Conservation (phyloP, 2,113 vertebrate genomes). For the Pogonocichla stellata region DNA sequence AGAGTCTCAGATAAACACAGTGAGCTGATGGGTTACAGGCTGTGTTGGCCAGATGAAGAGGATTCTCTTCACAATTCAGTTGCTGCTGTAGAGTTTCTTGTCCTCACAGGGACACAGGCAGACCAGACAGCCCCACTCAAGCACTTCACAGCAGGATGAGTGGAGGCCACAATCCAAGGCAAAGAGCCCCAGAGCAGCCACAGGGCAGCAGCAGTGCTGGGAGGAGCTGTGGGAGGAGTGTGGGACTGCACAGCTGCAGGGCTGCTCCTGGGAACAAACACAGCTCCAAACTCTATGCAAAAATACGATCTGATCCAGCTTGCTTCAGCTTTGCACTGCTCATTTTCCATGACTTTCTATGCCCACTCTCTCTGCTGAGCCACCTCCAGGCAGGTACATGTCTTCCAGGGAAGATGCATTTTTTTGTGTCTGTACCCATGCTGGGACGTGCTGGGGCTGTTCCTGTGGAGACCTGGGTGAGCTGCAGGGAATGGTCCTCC, state of each 20-base stretch:
- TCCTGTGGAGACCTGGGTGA: neutral
- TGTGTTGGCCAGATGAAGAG: neutral
- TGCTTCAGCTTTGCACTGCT: neutral
- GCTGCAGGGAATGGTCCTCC: neutral
- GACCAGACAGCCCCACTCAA: neutral
- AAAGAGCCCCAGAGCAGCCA: neutral
- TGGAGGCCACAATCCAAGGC: neutral
- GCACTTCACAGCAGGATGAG: fast-evolving
- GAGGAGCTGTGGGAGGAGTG: neutral
- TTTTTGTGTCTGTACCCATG: neutral
- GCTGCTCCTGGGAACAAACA: neutral
- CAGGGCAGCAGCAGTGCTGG: fast-evolving
- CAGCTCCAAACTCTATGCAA: neutral
- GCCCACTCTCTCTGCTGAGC: neutral
- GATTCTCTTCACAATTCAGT: neutral
- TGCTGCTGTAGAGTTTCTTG: neutral
- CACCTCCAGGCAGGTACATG: neutral
- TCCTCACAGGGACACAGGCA: fast-evolving
- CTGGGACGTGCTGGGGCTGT: neutral
- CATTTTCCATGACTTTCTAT: neutral
- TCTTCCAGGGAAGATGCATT: neutral
- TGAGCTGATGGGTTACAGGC: neutral
- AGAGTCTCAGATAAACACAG: slow-evolving; percentile 4
- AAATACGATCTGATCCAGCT: neutral
- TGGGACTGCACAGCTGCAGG: fast-evolving